These are phyloP conservation scores for Bicyclus anynana DNA, from an alignment of 1,140 invertebrate species.

Conservation along the genomic window DNA sequence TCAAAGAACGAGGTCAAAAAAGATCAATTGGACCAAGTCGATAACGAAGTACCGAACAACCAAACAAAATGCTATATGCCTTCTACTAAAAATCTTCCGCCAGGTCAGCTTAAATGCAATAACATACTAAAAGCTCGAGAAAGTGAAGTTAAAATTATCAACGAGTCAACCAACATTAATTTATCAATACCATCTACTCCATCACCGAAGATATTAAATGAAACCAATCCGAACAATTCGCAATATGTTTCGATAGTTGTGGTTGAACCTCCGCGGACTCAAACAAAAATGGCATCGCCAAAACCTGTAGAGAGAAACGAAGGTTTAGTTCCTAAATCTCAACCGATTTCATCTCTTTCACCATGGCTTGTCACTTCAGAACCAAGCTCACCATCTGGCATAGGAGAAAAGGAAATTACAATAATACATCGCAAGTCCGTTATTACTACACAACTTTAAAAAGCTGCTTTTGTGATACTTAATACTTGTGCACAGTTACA, in stretches of 20 bases:
- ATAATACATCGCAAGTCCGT: constrained; percentile 85
- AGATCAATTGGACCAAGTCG: constrained; percentile 76
- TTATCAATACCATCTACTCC: constrained; percentile 61
- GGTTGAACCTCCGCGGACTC: constrained; percentile 73
- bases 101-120: constrained; percentile 95
- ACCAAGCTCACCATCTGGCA: constrained; percentile 80
- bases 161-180: constrained; percentile 64
- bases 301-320: constrained; percentile 52
- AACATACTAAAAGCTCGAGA: constrained; percentile 93
- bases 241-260: constrained; percentile 79
- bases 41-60: constrained; percentile 82
- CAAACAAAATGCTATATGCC: constrained; percentile 79
- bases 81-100: constrained; percentile 84
- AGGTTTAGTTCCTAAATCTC: constrained; percentile 53
- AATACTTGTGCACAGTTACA: no score
- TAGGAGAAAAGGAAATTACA: constrained; percentile 83
- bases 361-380: constrained; percentile 89
- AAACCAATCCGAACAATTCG: constrained; percentile 72
- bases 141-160: constrained; percentile 69
- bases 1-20: constrained; percentile 79
- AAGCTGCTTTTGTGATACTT: background rate
- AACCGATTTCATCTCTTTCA: constrained; percentile 78
- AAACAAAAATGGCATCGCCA: constrained; percentile 53
- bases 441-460: constrained; percentile 89
- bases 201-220: constrained; percentile 70